Base-by-base conservation (phyloP, 2,888 invertebrate species). In the Caenorhabditis sp. region DNA sequence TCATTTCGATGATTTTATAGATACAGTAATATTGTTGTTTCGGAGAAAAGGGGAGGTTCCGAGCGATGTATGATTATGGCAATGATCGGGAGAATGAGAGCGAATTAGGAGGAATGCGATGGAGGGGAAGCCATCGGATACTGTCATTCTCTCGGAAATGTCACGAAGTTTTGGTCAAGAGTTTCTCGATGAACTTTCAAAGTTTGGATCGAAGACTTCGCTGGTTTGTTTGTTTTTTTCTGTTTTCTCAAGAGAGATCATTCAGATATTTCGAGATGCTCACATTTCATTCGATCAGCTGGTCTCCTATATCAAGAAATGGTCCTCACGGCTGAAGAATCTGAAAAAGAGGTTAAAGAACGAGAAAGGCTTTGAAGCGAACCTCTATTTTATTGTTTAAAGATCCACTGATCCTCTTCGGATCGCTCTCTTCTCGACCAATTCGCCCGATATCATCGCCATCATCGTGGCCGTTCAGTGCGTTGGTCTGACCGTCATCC, bases 341-440 rank as follows among this genome's bases (percentile, higher is more conserved):
- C 17, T 22, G 39, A 52, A 41, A 35, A 8, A 0, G 0, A 56
- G 39, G 39, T 56, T 9, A 26, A 13, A 17, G 45, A 9, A 15
- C 43, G 11, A 7, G 20, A 20, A 35, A 13, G 22, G 27, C 20
- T 46, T 30, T n/a, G n/a, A n/a, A n/a, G n/a, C n/a, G n/a, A n/a
- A n/a, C n/a, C 11, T 24, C 0, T 26, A 26, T 41, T 27, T 20
- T 4, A 9, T 30, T 37, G 41, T 37, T 2, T 27, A 0, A 3
- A 53, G 63, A 32, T 26, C 35, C 8, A 35, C 55, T 1, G 39
- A 65, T 11, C 43, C 68, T 27, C 53, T 70, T n/a, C 52, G 59
- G 26, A 66, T 83, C n/a, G 78, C 73, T 13, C 53, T 72, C 6
- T 59, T 81, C 17, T 75, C 72, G 32, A 65, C 72, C 22, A 83